phyloP scores from a whole-genome alignment of 2,797 vertebrate genomes.

The Enteromius unitaeniatus region DNA sequence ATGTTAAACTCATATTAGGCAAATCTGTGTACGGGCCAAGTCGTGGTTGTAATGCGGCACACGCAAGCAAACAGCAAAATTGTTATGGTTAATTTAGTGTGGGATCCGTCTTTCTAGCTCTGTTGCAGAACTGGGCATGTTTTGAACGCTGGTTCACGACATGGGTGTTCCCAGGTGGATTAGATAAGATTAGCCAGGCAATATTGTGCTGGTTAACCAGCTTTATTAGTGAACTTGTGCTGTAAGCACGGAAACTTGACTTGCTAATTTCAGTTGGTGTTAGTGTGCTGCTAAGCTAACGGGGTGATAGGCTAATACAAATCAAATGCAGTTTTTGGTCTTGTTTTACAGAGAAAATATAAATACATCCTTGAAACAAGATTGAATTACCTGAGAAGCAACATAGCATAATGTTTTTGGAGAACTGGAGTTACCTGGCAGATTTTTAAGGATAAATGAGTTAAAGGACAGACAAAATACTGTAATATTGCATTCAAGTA shows the following conservation, averaged over 20 bases:
- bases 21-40: conserved; percentile 33
- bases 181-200: background rate
- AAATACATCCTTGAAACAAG: background rate
- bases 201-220: background rate
- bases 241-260: background rate
- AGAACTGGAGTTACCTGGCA: background rate
- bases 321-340: background rate
- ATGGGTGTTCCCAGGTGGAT: background rate
- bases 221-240: background rate
- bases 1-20: conserved; percentile 48
- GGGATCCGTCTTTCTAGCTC: background rate
- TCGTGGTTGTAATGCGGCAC: conserved; percentile 51
- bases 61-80: conserved; percentile 35
- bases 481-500: background rate
- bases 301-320: no score
- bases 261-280: background rate
- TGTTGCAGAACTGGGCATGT: background rate
- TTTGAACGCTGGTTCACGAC: conserved; percentile 3
- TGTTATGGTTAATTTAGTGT: conserved; percentile 37
- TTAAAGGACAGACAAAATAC: background rate
- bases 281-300: background rate
- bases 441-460: background rate
- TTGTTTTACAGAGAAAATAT: background rate
- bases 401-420: background rate
- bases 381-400: background rate